phyloP scores from a whole-genome alignment of 2,888 invertebrate genomes.

The Phanerotoma sp. region DNA sequence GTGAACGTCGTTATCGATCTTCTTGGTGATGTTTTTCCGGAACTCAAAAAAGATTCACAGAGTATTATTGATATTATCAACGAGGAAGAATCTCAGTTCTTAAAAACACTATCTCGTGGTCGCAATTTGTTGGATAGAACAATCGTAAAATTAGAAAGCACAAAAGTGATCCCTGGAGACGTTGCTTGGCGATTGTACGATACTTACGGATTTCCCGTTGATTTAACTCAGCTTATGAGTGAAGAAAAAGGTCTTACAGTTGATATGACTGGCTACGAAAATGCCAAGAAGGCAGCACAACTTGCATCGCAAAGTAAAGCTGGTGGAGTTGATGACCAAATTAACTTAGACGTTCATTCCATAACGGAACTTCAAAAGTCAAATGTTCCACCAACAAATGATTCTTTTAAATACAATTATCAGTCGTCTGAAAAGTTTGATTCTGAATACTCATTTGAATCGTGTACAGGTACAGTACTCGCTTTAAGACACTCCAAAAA shows the following conservation, averaged over 20 bases:
- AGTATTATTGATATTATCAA: slow-evolving; percentile 92
- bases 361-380: slow-evolving; percentile 85
- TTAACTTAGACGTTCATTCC: slow-evolving; percentile 93
- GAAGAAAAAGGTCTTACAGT: slow-evolving; percentile 91
- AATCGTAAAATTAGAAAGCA: slow-evolving; percentile 74
- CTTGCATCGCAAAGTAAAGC: slow-evolving; percentile 85
- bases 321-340: slow-evolving; percentile 75
- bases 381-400: slow-evolving; percentile 80
- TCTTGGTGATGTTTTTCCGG: slow-evolving; percentile 77
- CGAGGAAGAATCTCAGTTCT: slow-evolving; percentile 96
- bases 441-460: slow-evolving; percentile 74
- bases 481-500: slow-evolving; percentile 78
- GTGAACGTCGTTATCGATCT: slow-evolving; percentile 87
- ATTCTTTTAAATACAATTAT: slow-evolving; percentile 90
- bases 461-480: slow-evolving; percentile 75
- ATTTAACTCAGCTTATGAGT: slow-evolving; percentile 96
- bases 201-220: slow-evolving; percentile 98
- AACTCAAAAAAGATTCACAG: slow-evolving; percentile 85
- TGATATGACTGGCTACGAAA: slow-evolving; percentile 90
- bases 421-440: slow-evolving; percentile 64
- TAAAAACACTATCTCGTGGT: slow-evolving; percentile 92
- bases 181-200: slow-evolving; percentile 98
- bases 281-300: slow-evolving; percentile 86
- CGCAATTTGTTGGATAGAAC: slow-evolving; percentile 88
- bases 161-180: slow-evolving; percentile 83